Conservation (phyloP, 1,140 invertebrate genomes). For the Hyphantria cunea region DNA sequence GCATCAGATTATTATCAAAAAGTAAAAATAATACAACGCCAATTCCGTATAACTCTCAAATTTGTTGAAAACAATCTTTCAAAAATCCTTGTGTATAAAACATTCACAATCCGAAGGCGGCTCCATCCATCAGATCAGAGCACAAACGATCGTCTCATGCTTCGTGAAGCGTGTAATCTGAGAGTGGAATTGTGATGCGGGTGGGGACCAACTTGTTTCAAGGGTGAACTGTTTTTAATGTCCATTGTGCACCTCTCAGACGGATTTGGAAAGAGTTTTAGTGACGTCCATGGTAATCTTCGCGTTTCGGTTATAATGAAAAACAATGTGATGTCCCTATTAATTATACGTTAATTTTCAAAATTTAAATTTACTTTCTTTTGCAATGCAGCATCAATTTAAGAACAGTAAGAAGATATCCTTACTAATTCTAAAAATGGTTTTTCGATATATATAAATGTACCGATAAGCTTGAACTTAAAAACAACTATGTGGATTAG, state of each 20-base stretch:
- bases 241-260: not conserved
- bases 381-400: too few species aligned
- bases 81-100: not conserved
- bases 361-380: too few species aligned
- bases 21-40: too few species aligned
- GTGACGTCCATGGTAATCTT: not conserved
- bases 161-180: slow-evolving; percentile 33
- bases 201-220: slow-evolving; percentile 6
- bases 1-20: too few species aligned
- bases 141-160: slow-evolving; percentile 18
- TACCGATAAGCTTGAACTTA: too few species aligned
- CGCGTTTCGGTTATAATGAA: not conserved
- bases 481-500: too few species aligned
- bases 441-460: too few species aligned
- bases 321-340: too few species aligned
- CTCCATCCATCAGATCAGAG: not conserved
- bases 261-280: not conserved
- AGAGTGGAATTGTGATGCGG: slow-evolving; percentile 19
- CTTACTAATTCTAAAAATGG: too few species aligned
- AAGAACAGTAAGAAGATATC: too few species aligned
- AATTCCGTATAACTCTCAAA: too few species aligned
- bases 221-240: not conserved
- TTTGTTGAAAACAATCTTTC: not conserved
- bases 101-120: not conserved
- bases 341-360: too few species aligned